Evolutionary conservation across 2,113 vertebrate species (phyloP), one percentile per base, ranked within the genome.

Genomic region (Salvelinus namaycush): DNA sequence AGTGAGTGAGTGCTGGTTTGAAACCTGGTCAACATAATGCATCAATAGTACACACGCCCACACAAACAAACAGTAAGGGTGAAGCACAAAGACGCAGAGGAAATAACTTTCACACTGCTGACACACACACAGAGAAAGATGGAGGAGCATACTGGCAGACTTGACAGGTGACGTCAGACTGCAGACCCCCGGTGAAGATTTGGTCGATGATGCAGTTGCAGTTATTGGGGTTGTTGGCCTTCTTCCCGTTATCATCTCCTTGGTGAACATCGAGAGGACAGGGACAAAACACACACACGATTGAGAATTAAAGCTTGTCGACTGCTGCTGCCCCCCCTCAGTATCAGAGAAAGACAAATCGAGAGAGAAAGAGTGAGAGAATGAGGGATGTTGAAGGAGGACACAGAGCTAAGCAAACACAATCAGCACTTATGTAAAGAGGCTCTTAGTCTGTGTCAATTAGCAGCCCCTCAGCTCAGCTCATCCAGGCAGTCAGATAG

Each of bases 161-260:
- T 89, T 97, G 96, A 92, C 96, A 97, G 75, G 96, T 97, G 87
- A 97, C 96, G 18, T 96, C 96, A 8, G 96, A 97, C 92, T 97
- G 96, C 87, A 97, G 94, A 78, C 96, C 96, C 0, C 96, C 96
- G 0, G 96, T 97, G 91, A 97, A 97, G 91, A 97, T 97, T 94
- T 97, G 96, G 93, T 97, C 96, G 79, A 97, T 97, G 91, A 97
- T 97, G 90, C 96, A 97, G 93, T 94, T 96, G 94, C 96, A 97
- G 93, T 97, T 96, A 91, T 97, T 97, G 72, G 96, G 96, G 87
- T 97, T 96, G 93, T 93, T 96, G 92, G 95, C 96, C 91, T 97
- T 97, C 88, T 97, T 97, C 80, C 96, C 96, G 1, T 95, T 96
- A 81, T 97, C 96, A 62, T 97, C 96, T 89, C 94, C 96, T 95